phyloP scores from a whole-genome alignment of 2,113 vertebrate species.

The Pollachius pollachius region DNA sequence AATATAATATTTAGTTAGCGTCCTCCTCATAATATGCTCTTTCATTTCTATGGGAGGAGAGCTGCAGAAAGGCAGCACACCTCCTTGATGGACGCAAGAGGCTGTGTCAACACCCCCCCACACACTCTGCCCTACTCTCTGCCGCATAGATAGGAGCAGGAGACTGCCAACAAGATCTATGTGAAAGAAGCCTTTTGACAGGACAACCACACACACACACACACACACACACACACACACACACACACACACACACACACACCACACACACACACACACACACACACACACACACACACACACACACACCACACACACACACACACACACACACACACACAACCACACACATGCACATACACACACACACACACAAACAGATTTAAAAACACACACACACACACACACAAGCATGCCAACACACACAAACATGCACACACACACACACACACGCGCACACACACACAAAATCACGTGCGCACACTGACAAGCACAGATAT shows the following conservation, averaged over 20 bases:
- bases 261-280: constrained; percentile 10
- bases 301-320: no score
- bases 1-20: constrained; percentile 31
- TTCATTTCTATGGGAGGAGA: constrained; percentile 53
- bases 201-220: no score
- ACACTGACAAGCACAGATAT: constrained; percentile 7
- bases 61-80: constrained; percentile 41
- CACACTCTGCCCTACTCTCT: neutral
- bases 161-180: constrained; percentile 42
- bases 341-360: neutral
- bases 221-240: no score
- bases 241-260: no score
- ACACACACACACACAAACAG: constrained; percentile 11
- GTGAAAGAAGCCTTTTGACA: constrained; percentile 47
- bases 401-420: no score
- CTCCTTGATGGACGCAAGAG: constrained; percentile 54
- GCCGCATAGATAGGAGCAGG: constrained; percentile 33
- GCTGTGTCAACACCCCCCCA: constrained; percentile 56
- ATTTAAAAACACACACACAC: neutral
- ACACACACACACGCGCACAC: no score
- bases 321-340: no score
- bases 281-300: no score
- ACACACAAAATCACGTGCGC: neutral
- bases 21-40: constrained; percentile 54
- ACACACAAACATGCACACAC: no score